These are phyloP conservation scores for Zelostemma sp. DNA, from an alignment of 1,140 invertebrate genomes.

Conservation along the genomic window DNA sequence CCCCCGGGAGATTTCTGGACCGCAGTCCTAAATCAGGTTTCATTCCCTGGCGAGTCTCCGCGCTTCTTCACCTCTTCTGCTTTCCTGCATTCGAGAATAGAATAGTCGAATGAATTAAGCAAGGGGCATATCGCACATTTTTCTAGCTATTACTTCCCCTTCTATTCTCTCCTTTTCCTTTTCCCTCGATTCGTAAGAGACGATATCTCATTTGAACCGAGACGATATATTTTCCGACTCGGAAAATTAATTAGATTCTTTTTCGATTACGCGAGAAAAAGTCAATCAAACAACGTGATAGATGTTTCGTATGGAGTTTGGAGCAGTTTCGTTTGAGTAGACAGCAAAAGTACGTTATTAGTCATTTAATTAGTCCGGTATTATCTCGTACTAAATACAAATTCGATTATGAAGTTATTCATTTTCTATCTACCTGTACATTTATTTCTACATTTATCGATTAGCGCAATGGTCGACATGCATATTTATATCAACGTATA, in stretches of 20 bases:
- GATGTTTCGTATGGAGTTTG: too few relatives aligned
- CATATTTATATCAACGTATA: background rate
- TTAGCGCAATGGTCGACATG: background rate
- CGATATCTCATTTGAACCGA: too few relatives aligned
- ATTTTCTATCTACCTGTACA: background rate
- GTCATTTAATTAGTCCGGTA: background rate
- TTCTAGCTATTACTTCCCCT: background rate
- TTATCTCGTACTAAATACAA: background rate
- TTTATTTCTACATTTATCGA: background rate
- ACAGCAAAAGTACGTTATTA: too few relatives aligned
- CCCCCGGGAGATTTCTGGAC: slow-evolving; percentile 65
- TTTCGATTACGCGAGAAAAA: too few relatives aligned
- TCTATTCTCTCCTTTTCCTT: background rate
- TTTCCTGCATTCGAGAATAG: slow-evolving; percentile 26
- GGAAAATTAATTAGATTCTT: too few relatives aligned
- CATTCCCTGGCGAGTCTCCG: slow-evolving; percentile 59
- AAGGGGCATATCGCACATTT: slow-evolving; percentile 25
- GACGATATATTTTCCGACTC: too few relatives aligned
- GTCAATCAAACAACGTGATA: too few relatives aligned
- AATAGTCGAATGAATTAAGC: slow-evolving; percentile 31
- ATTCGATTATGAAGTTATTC: background rate
- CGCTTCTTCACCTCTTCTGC: slow-evolving; percentile 52
- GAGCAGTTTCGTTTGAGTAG: too few relatives aligned
- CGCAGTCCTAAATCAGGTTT: slow-evolving; percentile 70
- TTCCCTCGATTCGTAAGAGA: background rate